Evolutionary conservation across 2,888 invertebrate species (phyloP).

Genomic region (Eudasyphora cyanicolor): DNA sequence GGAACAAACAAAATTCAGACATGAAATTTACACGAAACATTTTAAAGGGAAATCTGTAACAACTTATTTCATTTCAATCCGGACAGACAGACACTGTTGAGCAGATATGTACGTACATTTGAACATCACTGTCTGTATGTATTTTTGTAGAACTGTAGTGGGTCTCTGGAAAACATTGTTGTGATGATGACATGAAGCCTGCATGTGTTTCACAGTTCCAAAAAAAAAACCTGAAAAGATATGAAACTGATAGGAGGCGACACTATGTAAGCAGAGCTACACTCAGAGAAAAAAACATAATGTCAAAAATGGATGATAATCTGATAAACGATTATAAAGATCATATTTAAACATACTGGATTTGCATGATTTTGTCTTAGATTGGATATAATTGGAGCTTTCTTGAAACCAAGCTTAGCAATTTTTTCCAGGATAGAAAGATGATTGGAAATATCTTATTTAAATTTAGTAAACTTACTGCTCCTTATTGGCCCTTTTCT

Average conservation of each 20-base stretch:
- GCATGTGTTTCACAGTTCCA: constrained; percentile 60
- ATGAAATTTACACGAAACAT: constrained; percentile 32
- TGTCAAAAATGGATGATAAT: no score
- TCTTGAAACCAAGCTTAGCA: no score
- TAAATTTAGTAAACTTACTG: no score
- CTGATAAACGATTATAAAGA: not conserved
- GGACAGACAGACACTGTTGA: constrained; percentile 25
- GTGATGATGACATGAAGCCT: constrained; percentile 61
- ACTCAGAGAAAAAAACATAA: not conserved
- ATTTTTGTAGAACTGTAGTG: not conserved
- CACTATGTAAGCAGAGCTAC: not conserved
- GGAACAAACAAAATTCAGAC: constrained; percentile 35
- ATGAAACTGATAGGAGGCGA: constrained; percentile 49
- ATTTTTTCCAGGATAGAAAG: no score
- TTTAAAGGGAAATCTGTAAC: constrained; percentile 60
- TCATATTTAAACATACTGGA: no score
- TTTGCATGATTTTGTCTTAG: no score
- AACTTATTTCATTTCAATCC: constrained; percentile 57
- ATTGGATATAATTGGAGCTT: no score
- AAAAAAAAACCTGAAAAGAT: constrained; percentile 27
- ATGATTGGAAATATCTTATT: no score
- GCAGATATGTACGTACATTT: constrained; percentile 28
- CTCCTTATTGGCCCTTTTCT: no score
- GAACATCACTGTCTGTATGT: constrained; percentile 14
- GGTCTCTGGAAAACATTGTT: constrained; percentile 3